phyloP scores from a whole-genome alignment of 2,888 invertebrate species.

The Caenorhabditis plicata region DNA sequence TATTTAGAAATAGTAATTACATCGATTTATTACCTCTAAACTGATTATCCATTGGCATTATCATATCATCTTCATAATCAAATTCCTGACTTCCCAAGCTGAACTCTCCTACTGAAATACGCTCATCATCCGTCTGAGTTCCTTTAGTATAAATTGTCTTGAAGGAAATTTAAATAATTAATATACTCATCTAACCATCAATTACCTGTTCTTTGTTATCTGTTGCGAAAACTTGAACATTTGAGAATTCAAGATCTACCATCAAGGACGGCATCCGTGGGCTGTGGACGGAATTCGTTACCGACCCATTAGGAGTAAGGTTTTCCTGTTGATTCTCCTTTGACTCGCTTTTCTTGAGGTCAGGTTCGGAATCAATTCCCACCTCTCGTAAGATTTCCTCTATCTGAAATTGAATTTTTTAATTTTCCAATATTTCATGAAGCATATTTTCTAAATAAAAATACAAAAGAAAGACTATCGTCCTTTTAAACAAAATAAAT shows the following conservation, averaged over 20 bases:
- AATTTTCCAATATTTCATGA: neutral
- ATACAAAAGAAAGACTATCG: neutral
- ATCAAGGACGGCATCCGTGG: conserved; percentile 11
- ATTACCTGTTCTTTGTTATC: conserved; percentile 35
- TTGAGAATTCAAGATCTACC: conserved; percentile 25
- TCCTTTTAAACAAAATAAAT: neutral
- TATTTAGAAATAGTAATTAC: neutral
- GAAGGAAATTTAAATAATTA: conserved; percentile 5
- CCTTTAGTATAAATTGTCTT: conserved; percentile 62
- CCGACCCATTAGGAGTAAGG: neutral
- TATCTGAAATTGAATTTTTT: conserved; percentile 3
- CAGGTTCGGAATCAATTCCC: conserved; percentile 31
- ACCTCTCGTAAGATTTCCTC: conserved; percentile 41
- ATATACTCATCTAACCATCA: neutral
- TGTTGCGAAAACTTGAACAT: conserved; percentile 15
- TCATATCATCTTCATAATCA: conserved; percentile 61
- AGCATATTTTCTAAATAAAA: neutral
- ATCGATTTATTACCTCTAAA: conserved; percentile 29
- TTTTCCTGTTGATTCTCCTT: conserved; percentile 9
- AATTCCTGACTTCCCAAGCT: conserved; percentile 54
- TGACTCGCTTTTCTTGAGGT: conserved; percentile 8
- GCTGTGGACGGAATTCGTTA: conserved; percentile 15
- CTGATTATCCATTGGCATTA: conserved; percentile 29
- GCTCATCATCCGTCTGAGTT: conserved; percentile 64
- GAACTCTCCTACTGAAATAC: conserved; percentile 57